phyloP scores from a whole-genome alignment of 1,140 invertebrate species.

The Drosophila fuyamai region DNA sequence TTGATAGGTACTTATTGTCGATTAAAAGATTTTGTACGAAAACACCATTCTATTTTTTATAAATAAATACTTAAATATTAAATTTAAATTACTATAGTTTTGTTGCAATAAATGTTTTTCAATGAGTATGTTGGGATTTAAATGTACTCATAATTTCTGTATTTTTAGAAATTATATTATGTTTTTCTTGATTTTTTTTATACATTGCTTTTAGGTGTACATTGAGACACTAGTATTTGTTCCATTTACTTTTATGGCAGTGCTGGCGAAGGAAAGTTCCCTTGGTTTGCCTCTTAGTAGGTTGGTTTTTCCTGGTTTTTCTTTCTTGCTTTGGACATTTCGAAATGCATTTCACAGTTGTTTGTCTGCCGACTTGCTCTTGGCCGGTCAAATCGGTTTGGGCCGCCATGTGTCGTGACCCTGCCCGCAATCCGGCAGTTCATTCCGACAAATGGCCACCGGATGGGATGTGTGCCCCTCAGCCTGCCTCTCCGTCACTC shows the following conservation, averaged over 20 bases:
- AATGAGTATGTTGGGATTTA: no score
- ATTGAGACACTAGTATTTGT: slow-evolving; percentile 44
- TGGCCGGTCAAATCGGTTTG: slow-evolving; percentile 27
- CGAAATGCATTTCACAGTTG: slow-evolving; percentile 78
- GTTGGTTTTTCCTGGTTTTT: slow-evolving; percentile 10
- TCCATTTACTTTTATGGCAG: slow-evolving; percentile 80
- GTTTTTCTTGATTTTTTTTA: no score
- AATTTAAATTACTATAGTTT: no score
- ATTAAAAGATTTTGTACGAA: no score
- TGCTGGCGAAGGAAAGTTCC: slow-evolving; percentile 28
- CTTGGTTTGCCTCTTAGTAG: not conserved
- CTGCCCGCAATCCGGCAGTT: slow-evolving; percentile 75
- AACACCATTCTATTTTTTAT: no score
- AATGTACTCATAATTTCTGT: no score
- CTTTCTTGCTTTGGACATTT: slow-evolving; percentile 51
- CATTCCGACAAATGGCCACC: slow-evolving; percentile 79
- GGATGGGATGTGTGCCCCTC: slow-evolving; percentile 40
- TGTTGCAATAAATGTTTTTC: no score
- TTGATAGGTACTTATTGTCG: no score
- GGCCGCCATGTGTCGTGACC: slow-evolving; percentile 62
- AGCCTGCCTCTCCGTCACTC: not conserved
- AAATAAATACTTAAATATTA: no score
- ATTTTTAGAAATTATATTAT: no score
- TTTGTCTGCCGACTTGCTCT: slow-evolving; percentile 55
- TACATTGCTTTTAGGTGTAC: not conserved